phyloP scores from a whole-genome alignment of 2,797 vertebrate genomes.

The Alectoris magna region DNA sequence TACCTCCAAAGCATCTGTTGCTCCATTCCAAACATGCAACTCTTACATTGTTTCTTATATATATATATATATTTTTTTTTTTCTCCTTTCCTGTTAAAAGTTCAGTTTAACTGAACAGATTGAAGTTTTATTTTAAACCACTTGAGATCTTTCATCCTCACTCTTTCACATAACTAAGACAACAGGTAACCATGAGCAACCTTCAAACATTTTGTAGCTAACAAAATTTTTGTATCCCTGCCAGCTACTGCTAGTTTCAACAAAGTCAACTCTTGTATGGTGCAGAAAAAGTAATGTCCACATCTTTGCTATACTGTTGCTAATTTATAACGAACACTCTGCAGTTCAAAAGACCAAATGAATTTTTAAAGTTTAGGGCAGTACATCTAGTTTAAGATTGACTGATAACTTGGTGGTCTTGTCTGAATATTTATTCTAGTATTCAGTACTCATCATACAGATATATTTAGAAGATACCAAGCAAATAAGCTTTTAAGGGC shows the following conservation, averaged over 20 bases:
- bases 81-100: not conserved
- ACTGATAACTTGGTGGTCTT: not conserved
- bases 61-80: not conserved
- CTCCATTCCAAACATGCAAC: constrained; percentile 6
- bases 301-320: not conserved
- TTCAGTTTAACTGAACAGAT: not conserved
- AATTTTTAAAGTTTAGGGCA: not conserved
- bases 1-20: constrained; percentile 23
- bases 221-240: not conserved
- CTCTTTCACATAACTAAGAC: not conserved
- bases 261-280: not conserved
- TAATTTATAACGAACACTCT: not conserved
- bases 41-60: not conserved
- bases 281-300: not conserved
- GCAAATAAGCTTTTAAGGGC: not conserved
- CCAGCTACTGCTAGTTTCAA: not conserved
- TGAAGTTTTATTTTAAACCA: not conserved
- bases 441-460: not conserved
- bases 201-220: not conserved
- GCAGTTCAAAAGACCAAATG: not conserved
- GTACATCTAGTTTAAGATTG: not conserved
- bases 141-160: not conserved
- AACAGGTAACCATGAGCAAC: not conserved
- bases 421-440: not conserved
- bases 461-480: not conserved